Base-by-base conservation (phyloP, 37 sponge, comb jelly and placozoan genomes). In the Dysidea cf. avara region DNA sequence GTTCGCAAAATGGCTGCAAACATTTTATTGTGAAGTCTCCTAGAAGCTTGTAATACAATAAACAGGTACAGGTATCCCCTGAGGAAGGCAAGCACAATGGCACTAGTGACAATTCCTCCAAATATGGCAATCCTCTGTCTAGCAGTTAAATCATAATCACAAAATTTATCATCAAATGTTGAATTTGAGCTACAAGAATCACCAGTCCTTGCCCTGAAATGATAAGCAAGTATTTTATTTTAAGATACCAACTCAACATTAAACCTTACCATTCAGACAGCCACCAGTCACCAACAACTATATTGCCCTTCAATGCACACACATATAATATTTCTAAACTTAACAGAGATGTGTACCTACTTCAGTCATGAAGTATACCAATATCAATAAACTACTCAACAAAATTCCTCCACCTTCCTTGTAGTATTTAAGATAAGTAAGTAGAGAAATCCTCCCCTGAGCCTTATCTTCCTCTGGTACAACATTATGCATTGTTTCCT, bases 181-280 rank as follows among this genome's bases (percentile, higher is more conserved):
- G 46, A 43, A 43, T 43, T 43, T 5, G 9, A 43, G 46, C 7
- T 12, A 43, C 46, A 43, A 43, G 46, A 43, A 43, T 43, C 46
- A 43, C 46, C 9, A 43, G 46, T 43, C 46, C 46, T 43, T 5
- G 46, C 46, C 7, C 9, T 43, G n/a, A n/a, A n/a, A n/a, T n/a
- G n/a, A n/a, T n/a, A n/a, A n/a, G n/a, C n/a, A n/a, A n/a, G n/a
- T n/a, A n/a, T n/a, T n/a, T n/a, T n/a, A n/a, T n/a, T 43, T 43
- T 43, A 43, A 43, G 9, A 9, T 5, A 43, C 46, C 46, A 43
- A n/a, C n/a, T n/a, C n/a, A n/a, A n/a, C n/a, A n/a, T n/a, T n/a
- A n/a, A n/a, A n/a, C 58, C 89, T 61, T 71, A 88, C 88, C 83
- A 82, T 17, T 82, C 79, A n/a, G 88, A 59, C 16, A 88, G 39